phyloP scores from a whole-genome alignment of 1,140 invertebrate genomes.

The Lineus longissimus region DNA sequence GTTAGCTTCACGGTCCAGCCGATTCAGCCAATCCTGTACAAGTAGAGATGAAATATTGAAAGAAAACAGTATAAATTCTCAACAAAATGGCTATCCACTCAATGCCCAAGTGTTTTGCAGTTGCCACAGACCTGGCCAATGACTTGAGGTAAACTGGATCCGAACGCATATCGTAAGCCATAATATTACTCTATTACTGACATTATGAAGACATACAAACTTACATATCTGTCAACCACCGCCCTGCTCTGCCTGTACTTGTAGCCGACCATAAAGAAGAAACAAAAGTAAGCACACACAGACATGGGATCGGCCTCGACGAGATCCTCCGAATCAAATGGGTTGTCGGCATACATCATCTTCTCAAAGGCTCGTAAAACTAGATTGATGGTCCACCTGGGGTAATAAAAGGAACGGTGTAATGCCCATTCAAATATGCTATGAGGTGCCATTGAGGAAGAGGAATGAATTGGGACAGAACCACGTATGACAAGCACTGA shows the following conservation, averaged over 20 bases:
- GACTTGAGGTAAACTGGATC: too few relatives aligned
- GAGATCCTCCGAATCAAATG: conserved; percentile 49
- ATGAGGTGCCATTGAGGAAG: too few relatives aligned
- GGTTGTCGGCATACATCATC: conserved; percentile 47
- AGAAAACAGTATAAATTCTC: too few relatives aligned
- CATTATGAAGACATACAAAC: too few relatives aligned
- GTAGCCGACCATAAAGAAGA: conserved; percentile 51
- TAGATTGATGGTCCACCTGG: conserved; percentile 49
- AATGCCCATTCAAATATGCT: background rate
- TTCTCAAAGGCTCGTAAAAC: conserved; percentile 43
- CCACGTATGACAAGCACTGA: too few relatives aligned
- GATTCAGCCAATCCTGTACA: conserved; percentile 37
- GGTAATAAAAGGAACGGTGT: background rate
- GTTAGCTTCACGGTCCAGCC: conserved; percentile 37
- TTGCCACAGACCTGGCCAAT: too few relatives aligned
- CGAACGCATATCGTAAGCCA: too few relatives aligned
- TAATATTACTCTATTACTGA: too few relatives aligned
- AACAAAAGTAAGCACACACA: conserved; percentile 46
- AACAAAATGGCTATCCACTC: too few relatives aligned
- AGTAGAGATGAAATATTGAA: too few relatives aligned
- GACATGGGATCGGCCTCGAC: conserved; percentile 47
- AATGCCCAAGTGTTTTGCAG: too few relatives aligned
- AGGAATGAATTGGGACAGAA: background rate
- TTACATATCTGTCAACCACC: conserved; percentile 25
- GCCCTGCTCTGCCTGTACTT: conserved; percentile 45